Percentiles rank a stretch among this genome's conserved stretches.
phyloP scores from a whole-genome alignment of 2,113 vertebrate genomes.

The Hyla sarda region DNA sequence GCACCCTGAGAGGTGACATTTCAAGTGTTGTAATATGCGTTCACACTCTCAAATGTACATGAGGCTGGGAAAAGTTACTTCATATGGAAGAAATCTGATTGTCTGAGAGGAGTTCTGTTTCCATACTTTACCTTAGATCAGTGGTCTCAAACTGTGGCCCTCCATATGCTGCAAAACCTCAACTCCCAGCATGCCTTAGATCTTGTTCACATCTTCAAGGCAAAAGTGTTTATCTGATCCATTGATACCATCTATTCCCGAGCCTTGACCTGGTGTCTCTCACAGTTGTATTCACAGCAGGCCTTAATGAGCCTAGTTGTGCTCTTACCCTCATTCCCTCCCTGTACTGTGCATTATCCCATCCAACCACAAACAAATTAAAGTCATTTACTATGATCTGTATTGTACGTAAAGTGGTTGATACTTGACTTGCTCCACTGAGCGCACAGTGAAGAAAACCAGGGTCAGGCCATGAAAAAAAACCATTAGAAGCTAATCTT shows the following conservation, averaged over 20 bases:
- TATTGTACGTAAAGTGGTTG: background rate
- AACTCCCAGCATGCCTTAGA: background rate
- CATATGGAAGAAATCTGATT: constrained; percentile 51
- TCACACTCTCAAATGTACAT: constrained; percentile 41
- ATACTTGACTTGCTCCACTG: background rate
- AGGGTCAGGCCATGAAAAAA: background rate
- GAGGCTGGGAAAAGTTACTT: constrained; percentile 31
- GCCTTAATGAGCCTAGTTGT: background rate
- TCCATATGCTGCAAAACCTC: no score
- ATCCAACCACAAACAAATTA: background rate
- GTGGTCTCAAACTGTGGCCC: no score
- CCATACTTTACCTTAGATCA: no score
- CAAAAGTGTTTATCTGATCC: no score
- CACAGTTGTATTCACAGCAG: background rate
- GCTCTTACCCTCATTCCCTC: background rate
- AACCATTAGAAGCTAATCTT: no score
- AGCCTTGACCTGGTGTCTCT: no score
- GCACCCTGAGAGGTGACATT: constrained; percentile 1
- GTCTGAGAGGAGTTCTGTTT: background rate
- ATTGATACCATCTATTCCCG: no score
- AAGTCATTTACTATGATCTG: background rate
- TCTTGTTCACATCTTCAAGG: no score
- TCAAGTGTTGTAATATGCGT: constrained; percentile 14
- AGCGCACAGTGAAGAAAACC: background rate
- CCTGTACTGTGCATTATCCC: no score